Percentiles rank a stretch among this genome's conserved stretches.
phyloP scores from a whole-genome alignment of 2,888 invertebrate genomes.

The Meandrusa payeni region DNA sequence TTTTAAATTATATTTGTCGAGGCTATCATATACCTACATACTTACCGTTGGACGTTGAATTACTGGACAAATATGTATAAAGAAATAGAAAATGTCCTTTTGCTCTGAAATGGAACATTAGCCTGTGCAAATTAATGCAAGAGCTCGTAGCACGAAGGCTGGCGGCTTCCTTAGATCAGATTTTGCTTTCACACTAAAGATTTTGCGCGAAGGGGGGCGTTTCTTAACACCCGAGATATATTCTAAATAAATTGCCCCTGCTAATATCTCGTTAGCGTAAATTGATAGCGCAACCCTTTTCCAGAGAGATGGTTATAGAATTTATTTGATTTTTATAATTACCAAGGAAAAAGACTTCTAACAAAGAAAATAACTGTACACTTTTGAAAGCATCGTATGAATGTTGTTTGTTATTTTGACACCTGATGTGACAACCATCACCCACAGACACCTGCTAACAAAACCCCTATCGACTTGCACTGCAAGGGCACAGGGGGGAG shows the following conservation, averaged over 20 bases:
- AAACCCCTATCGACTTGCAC: too few relatives aligned
- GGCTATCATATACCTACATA: too few relatives aligned
- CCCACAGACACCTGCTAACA: too few relatives aligned
- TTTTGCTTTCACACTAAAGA: conserved; percentile 62
- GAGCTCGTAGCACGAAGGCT: conserved; percentile 37
- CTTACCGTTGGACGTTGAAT: not conserved
- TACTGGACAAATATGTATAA: too few relatives aligned
- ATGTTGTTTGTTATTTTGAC: too few relatives aligned
- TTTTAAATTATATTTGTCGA: too few relatives aligned
- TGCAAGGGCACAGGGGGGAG: too few relatives aligned
- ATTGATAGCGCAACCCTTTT: not conserved
- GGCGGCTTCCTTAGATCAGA: conserved; percentile 62
- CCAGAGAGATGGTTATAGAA: not conserved
- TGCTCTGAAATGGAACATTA: conserved; percentile 22
- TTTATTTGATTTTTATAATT: not conserved
- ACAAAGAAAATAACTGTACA: too few relatives aligned
- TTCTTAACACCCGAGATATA: conserved; percentile 13
- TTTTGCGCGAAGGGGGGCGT: conserved; percentile 29
- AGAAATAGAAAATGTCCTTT: not conserved
- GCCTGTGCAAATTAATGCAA: conserved; percentile 47
- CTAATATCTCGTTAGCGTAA: conserved; percentile 14
- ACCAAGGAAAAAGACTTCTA: not conserved
- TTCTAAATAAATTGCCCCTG: conserved; percentile 19
- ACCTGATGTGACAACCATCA: too few relatives aligned
- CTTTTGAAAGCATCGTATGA: too few relatives aligned